A percentile compares a stretch with the other conserved stretches of the same genome.
Evolutionary conservation across 2,797 vertebrate genomes (phyloP).

Genomic region (Neomorphus geoffroyi): DNA sequence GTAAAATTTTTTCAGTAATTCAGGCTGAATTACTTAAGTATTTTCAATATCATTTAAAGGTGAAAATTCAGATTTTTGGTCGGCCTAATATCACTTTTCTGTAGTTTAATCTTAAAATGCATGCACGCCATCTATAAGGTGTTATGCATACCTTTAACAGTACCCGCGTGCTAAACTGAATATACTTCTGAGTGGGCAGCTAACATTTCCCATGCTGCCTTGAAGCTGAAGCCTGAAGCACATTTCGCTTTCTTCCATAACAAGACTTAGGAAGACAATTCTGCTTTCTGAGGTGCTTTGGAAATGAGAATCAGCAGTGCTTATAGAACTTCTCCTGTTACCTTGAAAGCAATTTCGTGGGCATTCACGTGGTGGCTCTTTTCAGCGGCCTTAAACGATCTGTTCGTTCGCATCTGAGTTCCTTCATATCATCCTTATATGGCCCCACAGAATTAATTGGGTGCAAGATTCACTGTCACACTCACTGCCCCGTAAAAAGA

Average conservation of each 20-base stretch:
- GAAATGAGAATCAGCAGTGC: neutral
- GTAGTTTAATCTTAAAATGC: neutral
- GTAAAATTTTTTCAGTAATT: neutral
- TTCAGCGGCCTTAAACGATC: neutral
- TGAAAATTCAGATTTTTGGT: neutral
- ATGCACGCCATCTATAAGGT: neutral
- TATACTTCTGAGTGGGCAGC: neutral
- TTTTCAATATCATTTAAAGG: neutral
- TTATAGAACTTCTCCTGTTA: neutral
- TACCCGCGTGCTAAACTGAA: neutral
- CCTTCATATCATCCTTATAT: neutral
- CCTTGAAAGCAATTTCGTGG: conserved; percentile 21
- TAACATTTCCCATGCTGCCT: neutral
- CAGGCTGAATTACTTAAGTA: neutral
- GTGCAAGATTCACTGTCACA: neutral
- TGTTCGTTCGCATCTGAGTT: neutral
- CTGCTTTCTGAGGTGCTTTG: neutral
- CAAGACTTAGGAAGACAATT: neutral
- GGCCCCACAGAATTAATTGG: conserved; percentile 30
- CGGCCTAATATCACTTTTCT: neutral
- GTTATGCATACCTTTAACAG: neutral
- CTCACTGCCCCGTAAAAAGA: neutral
- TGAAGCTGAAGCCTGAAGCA: neutral
- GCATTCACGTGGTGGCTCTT: neutral
- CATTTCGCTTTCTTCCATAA: rapidly evolving